Evolutionary conservation across 53 echinoderm and acorn worm species (phyloP), one percentile per base, ranked within the genome.

Genomic region (Arbacia lixula): DNA sequence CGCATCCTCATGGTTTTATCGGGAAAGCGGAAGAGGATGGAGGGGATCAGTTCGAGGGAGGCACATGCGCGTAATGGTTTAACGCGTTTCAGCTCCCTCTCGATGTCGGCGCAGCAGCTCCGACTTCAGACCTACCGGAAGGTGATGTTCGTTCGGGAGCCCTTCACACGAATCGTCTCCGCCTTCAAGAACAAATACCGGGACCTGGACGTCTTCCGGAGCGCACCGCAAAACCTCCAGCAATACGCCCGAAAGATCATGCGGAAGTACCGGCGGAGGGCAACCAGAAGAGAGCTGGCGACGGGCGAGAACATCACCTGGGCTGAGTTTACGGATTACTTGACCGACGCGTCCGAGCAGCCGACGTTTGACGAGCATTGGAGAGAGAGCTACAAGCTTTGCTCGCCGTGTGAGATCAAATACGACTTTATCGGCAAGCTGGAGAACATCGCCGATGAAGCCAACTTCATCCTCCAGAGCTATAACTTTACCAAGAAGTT

Each of bases 341-440:
- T 91, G 31, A 69, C 85, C 5, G 82, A 91, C 49, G 69, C 74
- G 6, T 30, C 39, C 6, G 85, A 91, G 55, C 22, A 79, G 5
- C 71, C 85, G 5, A 60, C 71, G 19, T 91, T 91, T 54, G 85
- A 91, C 41, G 67, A 84, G 2, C 99, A 99, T 83, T 99, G 99
- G 99, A 86, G 90, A 69, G 94, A 92, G 69, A 95, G 90, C n/a
- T 92, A 89, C 54, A 88, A 92, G 53, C 67, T 95, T 40, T 99
- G 94, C 66, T 92, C 92, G 14, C 99, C 99, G 0, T 99, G 99
- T 72, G 89, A 92, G 54, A 85, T 99, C 36, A 86, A 87, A 8
- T 99, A 99, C 31, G 94, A 99, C 60, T 90, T 88, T 71, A 72
- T 99, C 31, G 94, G 99, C 9, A 92, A 87, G 55, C 85, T 94